These are phyloP conservation scores for Drosophila hydei DNA, from an alignment of 1,140 invertebrate species.

Conservation along the genomic window DNA sequence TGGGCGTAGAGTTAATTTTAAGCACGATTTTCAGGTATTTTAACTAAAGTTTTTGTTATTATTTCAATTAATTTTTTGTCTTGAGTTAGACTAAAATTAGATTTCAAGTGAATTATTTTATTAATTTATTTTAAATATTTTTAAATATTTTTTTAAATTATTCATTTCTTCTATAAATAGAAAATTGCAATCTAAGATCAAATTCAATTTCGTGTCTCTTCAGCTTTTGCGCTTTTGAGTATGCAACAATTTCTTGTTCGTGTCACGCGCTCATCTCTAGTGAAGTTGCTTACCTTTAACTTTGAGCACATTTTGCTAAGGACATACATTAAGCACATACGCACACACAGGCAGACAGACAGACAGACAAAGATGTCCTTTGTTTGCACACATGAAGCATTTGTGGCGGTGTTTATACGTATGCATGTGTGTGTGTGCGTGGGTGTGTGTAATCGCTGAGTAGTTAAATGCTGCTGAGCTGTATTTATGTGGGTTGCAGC, in stretches of 20 bases:
- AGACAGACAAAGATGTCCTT: constrained; percentile 9
- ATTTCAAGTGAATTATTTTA: too few relatives aligned
- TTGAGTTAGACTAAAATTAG: too few relatives aligned
- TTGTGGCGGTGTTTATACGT: constrained; percentile 12
- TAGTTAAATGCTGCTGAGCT: constrained; percentile 67
- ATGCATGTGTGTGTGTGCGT: constrained; percentile 15
- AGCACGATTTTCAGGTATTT: too few relatives aligned
- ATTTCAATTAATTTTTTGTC: too few relatives aligned
- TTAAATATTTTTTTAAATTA: too few relatives aligned
- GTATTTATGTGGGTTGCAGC: constrained; percentile 45
- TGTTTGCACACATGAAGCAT: constrained; percentile 23
- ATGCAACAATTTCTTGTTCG: neutral
- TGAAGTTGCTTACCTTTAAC: constrained; percentile 22
- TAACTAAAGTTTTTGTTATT: too few relatives aligned
- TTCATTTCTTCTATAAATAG: too few relatives aligned
- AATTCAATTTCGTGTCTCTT: too few relatives aligned
- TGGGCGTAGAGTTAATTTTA: neutral
- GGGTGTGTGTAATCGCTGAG: constrained; percentile 46
- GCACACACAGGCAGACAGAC: neutral
- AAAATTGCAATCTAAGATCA: too few relatives aligned
- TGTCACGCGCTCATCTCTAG: constrained; percentile 30
- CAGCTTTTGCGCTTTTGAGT: too few relatives aligned
- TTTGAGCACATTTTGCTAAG: constrained; percentile 22
- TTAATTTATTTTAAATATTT: too few relatives aligned
- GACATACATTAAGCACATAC: constrained; percentile 46